phyloP scores from a whole-genome alignment of 2,888 invertebrate species.

The Spodoptera littoralis region DNA sequence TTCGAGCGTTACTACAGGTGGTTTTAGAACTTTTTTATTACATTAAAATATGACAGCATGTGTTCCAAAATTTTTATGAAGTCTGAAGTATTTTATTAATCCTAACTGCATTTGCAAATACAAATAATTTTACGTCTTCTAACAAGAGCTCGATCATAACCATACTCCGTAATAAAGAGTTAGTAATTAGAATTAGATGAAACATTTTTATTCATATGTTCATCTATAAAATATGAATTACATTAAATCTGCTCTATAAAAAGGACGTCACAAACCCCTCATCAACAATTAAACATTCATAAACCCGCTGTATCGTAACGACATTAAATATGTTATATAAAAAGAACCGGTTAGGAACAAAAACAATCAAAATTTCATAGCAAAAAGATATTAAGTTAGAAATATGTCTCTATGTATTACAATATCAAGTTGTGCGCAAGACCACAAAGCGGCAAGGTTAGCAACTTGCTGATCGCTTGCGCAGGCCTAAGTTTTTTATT shows the following conservation, averaged over 20 bases:
- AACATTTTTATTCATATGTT: too few relatives aligned
- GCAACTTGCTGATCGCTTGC: slow-evolving; percentile 58
- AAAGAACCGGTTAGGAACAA: slow-evolving; percentile 31
- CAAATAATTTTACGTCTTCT: too few relatives aligned
- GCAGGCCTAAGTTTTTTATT: slow-evolving; percentile 62
- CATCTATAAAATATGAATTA: neutral
- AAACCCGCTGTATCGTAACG: slow-evolving; percentile 40
- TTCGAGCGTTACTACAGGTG: slow-evolving; percentile 12
- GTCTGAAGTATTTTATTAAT: slow-evolving; percentile 7
- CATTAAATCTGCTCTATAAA: neutral
- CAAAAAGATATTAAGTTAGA: slow-evolving; percentile 43
- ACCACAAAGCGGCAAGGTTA: slow-evolving; percentile 70
- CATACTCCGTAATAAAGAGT: too few relatives aligned
- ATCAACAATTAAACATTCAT: slow-evolving; percentile 39
- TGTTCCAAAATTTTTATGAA: too few relatives aligned
- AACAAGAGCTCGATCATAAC: too few relatives aligned
- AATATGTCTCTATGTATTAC: slow-evolving; percentile 39
- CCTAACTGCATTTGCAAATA: too few relatives aligned
- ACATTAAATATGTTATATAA: slow-evolving; percentile 15
- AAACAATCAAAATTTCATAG: slow-evolving; percentile 24
- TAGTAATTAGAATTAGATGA: too few relatives aligned
- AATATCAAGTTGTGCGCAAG: slow-evolving; percentile 57
- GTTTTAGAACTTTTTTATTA: neutral
- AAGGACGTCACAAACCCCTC: slow-evolving; percentile 10
- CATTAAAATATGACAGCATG: neutral